Evolutionary conservation across 2,888 invertebrate genomes (phyloP), one percentile per base, ranked within the genome.

Genomic region (Mylabris sibirica): DNA sequence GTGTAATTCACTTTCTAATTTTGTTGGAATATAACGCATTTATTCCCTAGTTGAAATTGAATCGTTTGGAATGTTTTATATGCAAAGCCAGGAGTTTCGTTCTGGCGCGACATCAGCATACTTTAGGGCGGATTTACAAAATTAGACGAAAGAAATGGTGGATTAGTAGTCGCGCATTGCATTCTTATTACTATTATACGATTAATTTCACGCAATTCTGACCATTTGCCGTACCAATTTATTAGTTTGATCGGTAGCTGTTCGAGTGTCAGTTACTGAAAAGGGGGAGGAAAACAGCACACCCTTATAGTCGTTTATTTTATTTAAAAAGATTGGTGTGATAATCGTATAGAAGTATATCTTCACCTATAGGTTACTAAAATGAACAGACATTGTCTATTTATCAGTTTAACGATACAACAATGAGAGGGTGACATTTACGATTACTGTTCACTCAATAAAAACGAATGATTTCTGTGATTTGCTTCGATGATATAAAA

Each of bases 91-190:
- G 82, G 77, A 77, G 81, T 80, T 80, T 53, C 53, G 24, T 53
- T 22, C 22, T 53, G 24, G 53, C 22, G 53, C 53, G 53, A 53
- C 53, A 53, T 22, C 22, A 22, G 22, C 53, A 53, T 22, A 53
- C 53, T 20, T 3, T 44, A 11, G 53, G 53, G 53, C 12, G 53
- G 53, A 53, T 66, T 80, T 80, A 76, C 80, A 80, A 83, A 83
- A 83, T 83, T 83, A 83, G 81, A 82, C 53, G 82, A 83, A 83
- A 83, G 83, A 83, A 83, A 83, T 82, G 80, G 82, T 77, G 79
- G 83, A 83, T 83, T 83, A 83, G 82, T 82, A 78, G 79, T 80
- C 80, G 80, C 81, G 81, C 79, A 80, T 81, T 80, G 81, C 80
- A 81, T 81, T 80, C 80, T 77, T 81, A 81, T 79, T 77, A 53